These are phyloP conservation scores for Pardalotus punctatus DNA, from an alignment of 2,113 vertebrate species.

Conservation along the genomic window DNA sequence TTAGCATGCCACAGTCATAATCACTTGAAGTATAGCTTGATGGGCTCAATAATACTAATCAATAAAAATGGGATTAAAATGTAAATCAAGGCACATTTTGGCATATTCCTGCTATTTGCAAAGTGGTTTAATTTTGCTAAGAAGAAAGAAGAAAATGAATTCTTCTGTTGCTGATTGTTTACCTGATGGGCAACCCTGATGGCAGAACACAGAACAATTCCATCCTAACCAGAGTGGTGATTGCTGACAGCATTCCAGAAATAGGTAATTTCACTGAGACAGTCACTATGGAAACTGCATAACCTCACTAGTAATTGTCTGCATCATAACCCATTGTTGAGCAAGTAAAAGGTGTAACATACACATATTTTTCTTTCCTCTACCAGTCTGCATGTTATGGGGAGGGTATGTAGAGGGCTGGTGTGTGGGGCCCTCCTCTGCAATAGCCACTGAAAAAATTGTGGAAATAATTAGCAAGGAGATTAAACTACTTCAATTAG, in stretches of 20 bases:
- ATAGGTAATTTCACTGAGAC: conserved; percentile 23
- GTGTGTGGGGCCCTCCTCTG: background rate
- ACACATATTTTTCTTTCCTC: background rate
- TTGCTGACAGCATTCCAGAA: conserved; percentile 50
- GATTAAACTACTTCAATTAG: background rate
- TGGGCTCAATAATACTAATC: background rate
- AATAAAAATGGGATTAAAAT: background rate
- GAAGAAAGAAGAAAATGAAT: background rate
- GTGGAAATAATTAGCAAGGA: background rate
- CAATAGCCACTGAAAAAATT: background rate
- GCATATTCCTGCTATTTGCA: background rate
- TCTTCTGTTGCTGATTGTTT: background rate
- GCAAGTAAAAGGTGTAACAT: background rate
- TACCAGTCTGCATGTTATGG: background rate
- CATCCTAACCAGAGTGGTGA: background rate
- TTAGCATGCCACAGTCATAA: background rate
- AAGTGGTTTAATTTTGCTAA: background rate
- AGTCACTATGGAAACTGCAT: conserved; percentile 58
- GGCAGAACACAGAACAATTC: background rate
- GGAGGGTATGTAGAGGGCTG: background rate
- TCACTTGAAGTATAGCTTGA: background rate
- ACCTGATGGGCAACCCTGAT: background rate
- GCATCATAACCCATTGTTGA: background rate
- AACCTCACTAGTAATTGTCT: background rate
- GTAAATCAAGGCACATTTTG: background rate